Evolutionary conservation across 2,888 invertebrate genomes (phyloP).

Genomic region (Brachypalpus laphriformis): DNA sequence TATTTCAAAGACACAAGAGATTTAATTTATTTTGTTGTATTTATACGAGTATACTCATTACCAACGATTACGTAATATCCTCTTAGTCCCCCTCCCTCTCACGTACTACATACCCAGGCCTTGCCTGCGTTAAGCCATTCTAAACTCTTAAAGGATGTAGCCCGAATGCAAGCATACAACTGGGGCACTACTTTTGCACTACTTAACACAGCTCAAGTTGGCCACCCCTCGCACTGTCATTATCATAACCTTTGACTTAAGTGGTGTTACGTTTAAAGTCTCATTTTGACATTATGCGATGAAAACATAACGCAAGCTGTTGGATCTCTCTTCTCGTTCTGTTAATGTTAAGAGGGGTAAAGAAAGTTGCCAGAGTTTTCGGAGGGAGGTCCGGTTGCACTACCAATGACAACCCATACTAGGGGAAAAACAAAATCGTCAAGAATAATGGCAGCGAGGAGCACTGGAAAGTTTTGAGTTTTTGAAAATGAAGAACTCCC

Average conservation of each 20-base stretch:
- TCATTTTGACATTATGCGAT: slow-evolving; percentile 18
- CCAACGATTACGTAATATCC: slow-evolving; percentile 6
- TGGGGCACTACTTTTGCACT: neutral
- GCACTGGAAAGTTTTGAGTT: neutral
- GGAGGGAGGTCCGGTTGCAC: slow-evolving; percentile 4
- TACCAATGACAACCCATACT: slow-evolving; percentile 2
- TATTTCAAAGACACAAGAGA: neutral
- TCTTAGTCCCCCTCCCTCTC: neutral
- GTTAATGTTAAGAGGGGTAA: neutral
- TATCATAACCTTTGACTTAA: slow-evolving; percentile 26
- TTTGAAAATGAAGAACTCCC: neutral
- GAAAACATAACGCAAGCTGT: slow-evolving; percentile 4
- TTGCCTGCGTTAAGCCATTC: neutral
- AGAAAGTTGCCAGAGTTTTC: neutral
- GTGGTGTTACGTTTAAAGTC: slow-evolving; percentile 29
- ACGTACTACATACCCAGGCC: neutral
- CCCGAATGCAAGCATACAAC: neutral
- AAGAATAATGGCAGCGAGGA: neutral
- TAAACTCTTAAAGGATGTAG: neutral
- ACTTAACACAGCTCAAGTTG: neutral
- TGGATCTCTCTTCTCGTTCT: no score
- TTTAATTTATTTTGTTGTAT: slow-evolving; percentile 16
- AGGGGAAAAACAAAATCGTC: neutral
- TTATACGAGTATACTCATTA: slow-evolving; percentile 25
- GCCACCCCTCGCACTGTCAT: slow-evolving; percentile 14